Evolutionary conservation across 2,797 vertebrate species (phyloP).

Genomic region (Moxostoma hubbsi): DNA sequence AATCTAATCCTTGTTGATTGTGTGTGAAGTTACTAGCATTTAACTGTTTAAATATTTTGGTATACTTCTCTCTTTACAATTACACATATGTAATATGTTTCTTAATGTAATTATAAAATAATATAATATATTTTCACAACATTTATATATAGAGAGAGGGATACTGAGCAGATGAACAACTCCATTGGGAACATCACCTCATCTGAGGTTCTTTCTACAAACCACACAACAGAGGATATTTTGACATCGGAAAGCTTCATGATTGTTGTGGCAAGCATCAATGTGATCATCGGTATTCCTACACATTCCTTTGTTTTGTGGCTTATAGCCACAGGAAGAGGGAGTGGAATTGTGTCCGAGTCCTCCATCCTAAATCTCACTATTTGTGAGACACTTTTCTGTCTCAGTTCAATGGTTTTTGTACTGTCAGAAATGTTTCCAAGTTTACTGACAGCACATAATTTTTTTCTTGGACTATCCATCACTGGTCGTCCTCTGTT

Average conservation of each 20-base stretch:
- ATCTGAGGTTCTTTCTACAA: not conserved
- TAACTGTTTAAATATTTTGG: no score
- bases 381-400: not conserved
- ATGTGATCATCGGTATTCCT: not conserved
- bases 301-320: not conserved
- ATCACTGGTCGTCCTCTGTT: not conserved
- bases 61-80: no score
- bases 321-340: not conserved
- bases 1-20: no score
- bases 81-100: not conserved
- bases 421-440: not conserved
- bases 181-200: not conserved
- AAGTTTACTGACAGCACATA: not conserved
- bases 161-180: not conserved
- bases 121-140: not conserved
- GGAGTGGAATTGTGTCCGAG: slow-evolving; percentile 6
- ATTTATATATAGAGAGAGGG: not conserved
- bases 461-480: not conserved
- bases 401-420: not conserved
- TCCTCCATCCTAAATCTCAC: not conserved
- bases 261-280: not conserved
- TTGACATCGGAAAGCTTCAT: not conserved
- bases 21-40: no score
- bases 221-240: not conserved
- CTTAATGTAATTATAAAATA: not conserved